Base-by-base conservation (phyloP, 2,113 vertebrate genomes). In the Hymenochirus boettgeri region DNA sequence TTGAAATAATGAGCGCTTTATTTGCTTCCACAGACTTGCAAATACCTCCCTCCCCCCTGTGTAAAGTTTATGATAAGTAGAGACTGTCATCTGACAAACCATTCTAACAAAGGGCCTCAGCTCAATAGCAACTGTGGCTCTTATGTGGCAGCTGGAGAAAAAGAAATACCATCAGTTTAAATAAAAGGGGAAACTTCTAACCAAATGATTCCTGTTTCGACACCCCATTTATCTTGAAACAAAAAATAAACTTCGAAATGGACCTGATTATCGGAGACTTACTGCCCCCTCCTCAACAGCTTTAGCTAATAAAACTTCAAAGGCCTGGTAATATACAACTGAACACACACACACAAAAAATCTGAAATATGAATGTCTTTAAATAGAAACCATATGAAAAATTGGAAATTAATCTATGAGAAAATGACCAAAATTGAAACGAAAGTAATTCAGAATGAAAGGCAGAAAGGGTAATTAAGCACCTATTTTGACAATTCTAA, bases 401-500 rank as follows among this genome's bases (percentile, higher is more conserved):
- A 57, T 64, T 77, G 17, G 72, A 72, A 42, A 77, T 72, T 71
- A 77, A 76, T 79, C 54, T 29, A 39, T 74, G 73, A 61, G 71
- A 81, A 86, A 84, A 80, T 83, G 63, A 50, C 58, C 61, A 63
- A 73, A 78, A 81, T 65, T 73, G 22, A 59, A 78, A 82, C 48
- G 76, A 79, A 82, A 79, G 69, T 85, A 78, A 86, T 84, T 80
- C 76, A 73, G 80, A 82, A 76, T 79, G 74, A 86, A 82, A 85
- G 74, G 78, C 80, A 81, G 82, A 81, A 88, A 78, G 81, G 80
- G 80, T 78, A 85, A 84, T 80, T 80, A 89, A 88, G 75, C 74
- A 80, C 73, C 75, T 88, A 82, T 86, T 86, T 87, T 89, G 89
- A 89, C 84, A 88, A 88, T 88, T 88, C 61, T 71, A 80, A 90